These are phyloP conservation scores for Scrobipalpa costella DNA, from an alignment of 2,888 invertebrate species.

Conservation along the genomic window DNA sequence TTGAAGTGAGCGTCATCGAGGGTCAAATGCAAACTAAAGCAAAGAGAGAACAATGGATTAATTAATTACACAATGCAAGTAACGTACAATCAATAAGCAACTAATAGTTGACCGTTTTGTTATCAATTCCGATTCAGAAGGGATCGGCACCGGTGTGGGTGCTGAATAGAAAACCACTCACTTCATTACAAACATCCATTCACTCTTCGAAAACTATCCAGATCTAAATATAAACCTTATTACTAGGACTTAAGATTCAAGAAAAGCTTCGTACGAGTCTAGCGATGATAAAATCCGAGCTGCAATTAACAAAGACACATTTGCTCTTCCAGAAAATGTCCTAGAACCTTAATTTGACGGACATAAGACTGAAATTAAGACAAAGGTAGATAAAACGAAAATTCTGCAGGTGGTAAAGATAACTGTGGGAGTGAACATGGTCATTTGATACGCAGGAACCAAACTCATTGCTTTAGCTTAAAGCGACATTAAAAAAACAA, in stretches of 20 bases:
- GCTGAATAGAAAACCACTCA: slow-evolving; percentile 39
- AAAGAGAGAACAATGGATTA: slow-evolving; percentile 29
- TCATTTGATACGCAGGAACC: slow-evolving; percentile 61
- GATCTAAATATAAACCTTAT: neutral
- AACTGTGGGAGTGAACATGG: slow-evolving; percentile 55
- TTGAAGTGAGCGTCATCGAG: neutral
- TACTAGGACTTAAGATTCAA: slow-evolving; percentile 1
- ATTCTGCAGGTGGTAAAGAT: neutral
- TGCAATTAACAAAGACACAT: neutral
- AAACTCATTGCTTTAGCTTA: slow-evolving; percentile 50
- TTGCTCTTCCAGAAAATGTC: neutral
- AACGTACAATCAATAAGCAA: slow-evolving; percentile 47
- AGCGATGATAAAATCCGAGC: neutral
- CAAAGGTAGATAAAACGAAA: neutral
- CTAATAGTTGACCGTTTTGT: slow-evolving; percentile 48
- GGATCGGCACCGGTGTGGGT: slow-evolving; percentile 34
- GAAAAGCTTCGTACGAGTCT: too few relatives aligned
- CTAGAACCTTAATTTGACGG: slow-evolving; percentile 23
- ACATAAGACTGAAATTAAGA: slow-evolving; percentile 30
- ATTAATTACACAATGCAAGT: slow-evolving; percentile 45
- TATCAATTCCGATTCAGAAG: slow-evolving; percentile 48
- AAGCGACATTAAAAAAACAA: slow-evolving; percentile 54
- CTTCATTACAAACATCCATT: slow-evolving; percentile 13
- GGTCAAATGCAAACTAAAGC: neutral
- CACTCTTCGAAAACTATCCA: neutral